A percentile compares a stretch with the other conserved stretches of the same genome.
Evolutionary conservation across 2,797 vertebrate genomes (phyloP).

Genomic region (Knipowitschia caucasica): DNA sequence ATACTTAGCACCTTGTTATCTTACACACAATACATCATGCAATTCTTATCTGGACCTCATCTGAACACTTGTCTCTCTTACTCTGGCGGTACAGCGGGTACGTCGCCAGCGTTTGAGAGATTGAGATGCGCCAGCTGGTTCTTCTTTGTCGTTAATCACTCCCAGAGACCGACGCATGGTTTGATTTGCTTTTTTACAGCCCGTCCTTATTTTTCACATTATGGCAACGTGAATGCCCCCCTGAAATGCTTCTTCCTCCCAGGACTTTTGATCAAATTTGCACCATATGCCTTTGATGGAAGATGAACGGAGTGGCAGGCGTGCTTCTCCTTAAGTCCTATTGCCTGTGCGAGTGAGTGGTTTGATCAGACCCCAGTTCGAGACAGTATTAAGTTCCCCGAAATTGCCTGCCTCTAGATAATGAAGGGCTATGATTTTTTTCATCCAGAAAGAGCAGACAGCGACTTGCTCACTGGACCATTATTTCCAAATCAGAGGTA

Average conservation of each 20-base stretch:
- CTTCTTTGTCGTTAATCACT: constrained; percentile 77
- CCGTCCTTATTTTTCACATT: constrained; percentile 79
- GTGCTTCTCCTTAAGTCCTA: constrained; percentile 69
- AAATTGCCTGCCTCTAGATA: constrained; percentile 71
- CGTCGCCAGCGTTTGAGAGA: constrained; percentile 58
- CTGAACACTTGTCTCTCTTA: constrained; percentile 41
- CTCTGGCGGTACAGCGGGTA: constrained; percentile 20
- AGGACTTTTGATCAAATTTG: constrained; percentile 80
- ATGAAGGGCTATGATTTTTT: constrained; percentile 66
- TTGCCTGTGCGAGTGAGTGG: constrained; percentile 57
- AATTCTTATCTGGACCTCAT: neutral
- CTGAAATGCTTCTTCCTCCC: constrained; percentile 32
- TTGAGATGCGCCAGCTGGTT: constrained; percentile 76
- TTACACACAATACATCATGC: neutral
- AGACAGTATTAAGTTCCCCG: constrained; percentile 75
- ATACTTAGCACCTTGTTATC: too few species aligned
- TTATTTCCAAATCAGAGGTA: constrained; percentile 67
- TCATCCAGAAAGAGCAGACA: constrained; percentile 62
- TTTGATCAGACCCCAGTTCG: constrained; percentile 72
- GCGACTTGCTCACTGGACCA: constrained; percentile 67
- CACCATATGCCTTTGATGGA: constrained; percentile 80
- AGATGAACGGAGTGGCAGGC: constrained; percentile 67
- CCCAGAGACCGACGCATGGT: constrained; percentile 71
- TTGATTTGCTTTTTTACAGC: constrained; percentile 80
- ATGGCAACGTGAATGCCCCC: constrained; percentile 58